Percentiles rank a stretch among this genome's conserved stretches.
Conservation (phyloP, 2,797 vertebrate genomes). For the Chelon labrosus region DNA sequence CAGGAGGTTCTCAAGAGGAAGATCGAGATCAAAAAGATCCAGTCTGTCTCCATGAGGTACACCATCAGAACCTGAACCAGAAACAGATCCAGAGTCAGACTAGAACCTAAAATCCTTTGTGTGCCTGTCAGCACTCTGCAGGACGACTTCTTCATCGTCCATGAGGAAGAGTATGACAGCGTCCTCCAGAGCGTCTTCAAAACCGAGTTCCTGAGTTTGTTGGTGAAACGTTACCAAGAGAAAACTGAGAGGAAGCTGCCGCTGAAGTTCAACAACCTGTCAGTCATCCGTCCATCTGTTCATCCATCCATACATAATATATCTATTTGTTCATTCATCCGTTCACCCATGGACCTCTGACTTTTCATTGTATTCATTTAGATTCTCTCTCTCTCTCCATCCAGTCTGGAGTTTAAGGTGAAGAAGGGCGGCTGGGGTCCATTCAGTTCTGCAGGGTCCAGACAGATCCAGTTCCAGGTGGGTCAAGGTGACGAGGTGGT, state of each 20-base stretch:
- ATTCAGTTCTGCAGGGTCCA: slow-evolving; percentile 85
- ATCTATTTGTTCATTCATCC: no score
- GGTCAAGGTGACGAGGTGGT: slow-evolving; percentile 80
- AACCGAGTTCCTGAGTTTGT: slow-evolving; percentile 88
- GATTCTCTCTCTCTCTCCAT: neutral
- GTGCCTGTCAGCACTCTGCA: slow-evolving; percentile 83
- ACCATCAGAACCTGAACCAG: neutral
- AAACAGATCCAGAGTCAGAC: neutral
- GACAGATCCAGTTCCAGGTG: slow-evolving; percentile 88
- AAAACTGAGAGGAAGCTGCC: slow-evolving; percentile 80
- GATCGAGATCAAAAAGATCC: slow-evolving; percentile 86
- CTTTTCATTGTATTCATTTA: neutral
- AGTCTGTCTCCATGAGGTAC: slow-evolving; percentile 89
- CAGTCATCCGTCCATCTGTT: slow-evolving; percentile 12
- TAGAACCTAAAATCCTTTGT: neutral
- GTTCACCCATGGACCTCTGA: neutral
- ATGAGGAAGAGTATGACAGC: slow-evolving; percentile 88
- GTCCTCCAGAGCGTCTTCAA: slow-evolving; percentile 88
- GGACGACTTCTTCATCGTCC: slow-evolving; percentile 89
- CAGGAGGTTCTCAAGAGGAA: slow-evolving; percentile 88
- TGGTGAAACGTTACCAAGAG: slow-evolving; percentile 87
- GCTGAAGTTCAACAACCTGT: slow-evolving; percentile 90
- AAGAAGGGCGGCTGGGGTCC: slow-evolving; percentile 90
- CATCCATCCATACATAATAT: neutral
- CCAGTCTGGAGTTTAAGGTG: slow-evolving; percentile 90